phyloP scores from a whole-genome alignment of 2,113 vertebrate species.

The Petroica traversi region DNA sequence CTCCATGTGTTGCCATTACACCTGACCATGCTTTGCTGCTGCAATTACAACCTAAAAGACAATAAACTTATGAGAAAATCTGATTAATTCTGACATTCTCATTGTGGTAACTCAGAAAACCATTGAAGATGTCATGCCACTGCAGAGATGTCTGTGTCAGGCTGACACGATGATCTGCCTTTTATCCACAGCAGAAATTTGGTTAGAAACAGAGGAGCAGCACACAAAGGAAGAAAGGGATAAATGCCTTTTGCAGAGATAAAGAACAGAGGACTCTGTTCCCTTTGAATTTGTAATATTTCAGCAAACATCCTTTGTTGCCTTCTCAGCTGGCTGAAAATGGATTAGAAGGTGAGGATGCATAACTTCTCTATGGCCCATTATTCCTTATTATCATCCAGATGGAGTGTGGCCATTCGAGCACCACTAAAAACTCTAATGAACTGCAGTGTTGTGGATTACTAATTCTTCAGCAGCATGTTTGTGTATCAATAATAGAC shows the following conservation, averaged over 20 bases:
- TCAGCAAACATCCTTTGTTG: background rate
- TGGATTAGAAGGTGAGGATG: slow-evolving; percentile 34
- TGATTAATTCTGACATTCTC: background rate
- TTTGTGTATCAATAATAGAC: slow-evolving; percentile 18
- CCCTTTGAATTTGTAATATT: background rate
- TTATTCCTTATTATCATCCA: slow-evolving; percentile 47
- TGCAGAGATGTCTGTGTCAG: background rate
- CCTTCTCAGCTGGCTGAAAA: slow-evolving; percentile 29
- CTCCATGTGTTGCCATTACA: background rate
- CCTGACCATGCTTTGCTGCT: background rate
- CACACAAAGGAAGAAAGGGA: background rate
- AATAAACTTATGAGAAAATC: background rate
- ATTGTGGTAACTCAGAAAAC: slow-evolving; percentile 4
- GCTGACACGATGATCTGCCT: background rate
- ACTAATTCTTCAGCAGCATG: slow-evolving; percentile 9
- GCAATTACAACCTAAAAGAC: background rate
- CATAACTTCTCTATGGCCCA: background rate
- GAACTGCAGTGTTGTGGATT: slow-evolving; percentile 5
- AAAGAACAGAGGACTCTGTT: background rate
- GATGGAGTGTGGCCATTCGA: background rate
- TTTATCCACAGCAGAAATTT: background rate
- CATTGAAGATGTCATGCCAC: background rate
- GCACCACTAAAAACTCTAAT: slow-evolving; percentile 18
- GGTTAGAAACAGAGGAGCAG: background rate
- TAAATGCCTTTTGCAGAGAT: background rate